A percentile compares a stretch with the other conserved stretches of the same genome.
phyloP scores from a whole-genome alignment of 2,888 invertebrate genomes.

The Pollenia griseotomentosa region DNA sequence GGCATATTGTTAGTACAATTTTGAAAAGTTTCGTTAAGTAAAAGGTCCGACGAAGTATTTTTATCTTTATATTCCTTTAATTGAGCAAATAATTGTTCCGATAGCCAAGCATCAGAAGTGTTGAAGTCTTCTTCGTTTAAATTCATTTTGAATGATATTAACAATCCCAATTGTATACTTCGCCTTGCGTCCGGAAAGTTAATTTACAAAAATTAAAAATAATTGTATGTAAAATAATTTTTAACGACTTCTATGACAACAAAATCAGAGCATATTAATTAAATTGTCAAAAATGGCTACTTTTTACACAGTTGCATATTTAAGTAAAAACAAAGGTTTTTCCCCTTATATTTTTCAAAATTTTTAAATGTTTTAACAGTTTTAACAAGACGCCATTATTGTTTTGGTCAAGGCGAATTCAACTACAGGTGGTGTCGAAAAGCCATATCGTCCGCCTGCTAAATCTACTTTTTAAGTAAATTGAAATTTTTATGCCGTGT shows the following conservation, averaged over 20 bases:
- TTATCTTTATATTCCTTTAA: slow-evolving; percentile 75
- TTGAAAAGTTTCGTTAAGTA: slow-evolving; percentile 51
- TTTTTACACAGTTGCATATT: no score
- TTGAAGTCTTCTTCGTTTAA: slow-evolving; percentile 75
- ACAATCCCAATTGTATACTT: background rate
- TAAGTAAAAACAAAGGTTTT: no score
- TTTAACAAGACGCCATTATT: no score
- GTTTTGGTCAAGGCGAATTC: no score
- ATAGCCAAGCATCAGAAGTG: slow-evolving; percentile 77
- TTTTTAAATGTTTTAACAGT: no score
- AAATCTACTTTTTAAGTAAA: no score
- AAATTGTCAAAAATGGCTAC: background rate
- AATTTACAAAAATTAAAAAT: background rate
- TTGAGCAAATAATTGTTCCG: slow-evolving; percentile 78
- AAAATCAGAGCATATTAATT: background rate
- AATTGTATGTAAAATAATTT: slow-evolving; percentile 15
- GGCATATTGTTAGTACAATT: slow-evolving; percentile 51
- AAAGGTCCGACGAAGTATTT: slow-evolving; percentile 43
- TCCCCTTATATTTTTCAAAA: no score
- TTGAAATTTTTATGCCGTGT: no score
- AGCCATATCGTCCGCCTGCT: no score
- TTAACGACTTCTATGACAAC: slow-evolving; percentile 50
- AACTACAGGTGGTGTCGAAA: no score
- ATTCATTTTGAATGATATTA: slow-evolving; percentile 71
- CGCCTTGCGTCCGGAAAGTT: background rate